Percentiles rank a stretch among this genome's conserved stretches.
Conservation (phyloP, 2,888 invertebrate species). For the Nymphalis urticae region DNA sequence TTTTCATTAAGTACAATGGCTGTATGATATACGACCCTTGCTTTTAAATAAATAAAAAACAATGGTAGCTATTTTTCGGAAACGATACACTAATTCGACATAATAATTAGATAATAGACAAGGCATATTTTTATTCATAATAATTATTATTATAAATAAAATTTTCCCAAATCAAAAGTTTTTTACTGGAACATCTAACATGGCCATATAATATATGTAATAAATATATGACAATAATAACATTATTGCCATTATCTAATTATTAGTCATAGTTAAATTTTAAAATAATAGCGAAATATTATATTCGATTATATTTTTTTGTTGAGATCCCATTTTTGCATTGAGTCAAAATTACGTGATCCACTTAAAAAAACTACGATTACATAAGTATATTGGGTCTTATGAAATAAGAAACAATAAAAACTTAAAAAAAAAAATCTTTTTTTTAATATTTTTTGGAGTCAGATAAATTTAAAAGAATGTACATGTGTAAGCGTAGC, state of each 20-base stretch:
- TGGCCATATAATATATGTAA: conserved; percentile 5
- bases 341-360: conserved; percentile 54
- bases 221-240: conserved; percentile 11
- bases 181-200: conserved; percentile 21
- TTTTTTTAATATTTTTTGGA: background rate
- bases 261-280: conserved; percentile 23
- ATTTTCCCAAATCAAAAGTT: conserved; percentile 28
- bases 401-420: background rate
- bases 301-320: conserved; percentile 11
- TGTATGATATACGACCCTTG: conserved; percentile 13
- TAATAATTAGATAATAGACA: conserved; percentile 32
- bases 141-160: conserved; percentile 14
- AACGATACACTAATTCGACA: conserved; percentile 5
- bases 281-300: conserved; percentile 13
- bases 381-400: conserved; percentile 16
- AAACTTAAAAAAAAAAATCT: background rate
- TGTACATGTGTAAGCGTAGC: conserved; percentile 19
- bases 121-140: conserved; percentile 24
- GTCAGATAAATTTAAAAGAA: conserved; percentile 12
- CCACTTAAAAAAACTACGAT: conserved; percentile 34
- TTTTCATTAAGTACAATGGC: conserved; percentile 11
- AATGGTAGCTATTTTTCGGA: conserved; percentile 29
- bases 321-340: conserved; percentile 53
- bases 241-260: conserved; percentile 33
- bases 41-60: background rate